Conservation (phyloP, 2,888 invertebrate species). For the Mesodorylaimus sp. region DNA sequence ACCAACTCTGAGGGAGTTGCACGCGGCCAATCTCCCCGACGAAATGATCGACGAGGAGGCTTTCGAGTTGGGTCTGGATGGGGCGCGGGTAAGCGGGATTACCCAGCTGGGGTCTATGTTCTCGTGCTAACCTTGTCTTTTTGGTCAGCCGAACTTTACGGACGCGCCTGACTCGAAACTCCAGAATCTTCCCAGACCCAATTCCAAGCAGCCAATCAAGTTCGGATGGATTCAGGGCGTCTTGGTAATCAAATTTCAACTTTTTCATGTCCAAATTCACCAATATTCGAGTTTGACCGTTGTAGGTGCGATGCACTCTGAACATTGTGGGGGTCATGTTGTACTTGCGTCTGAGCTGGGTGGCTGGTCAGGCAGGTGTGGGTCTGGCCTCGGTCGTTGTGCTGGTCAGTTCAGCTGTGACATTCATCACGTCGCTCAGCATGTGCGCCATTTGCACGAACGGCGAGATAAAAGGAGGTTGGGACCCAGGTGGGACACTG, state of each 20-base stretch:
- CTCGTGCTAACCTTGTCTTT: too few species aligned
- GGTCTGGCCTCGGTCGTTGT: slow-evolving; percentile 12
- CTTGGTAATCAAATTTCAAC: slow-evolving; percentile 37
- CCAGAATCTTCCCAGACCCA: too few species aligned
- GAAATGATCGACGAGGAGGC: too few species aligned
- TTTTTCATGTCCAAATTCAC: too few species aligned
- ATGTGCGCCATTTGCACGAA: slow-evolving; percentile 98
- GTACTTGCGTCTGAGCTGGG: slow-evolving; percentile 89
- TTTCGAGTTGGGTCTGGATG: too few species aligned
- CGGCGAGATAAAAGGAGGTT: slow-evolving; percentile 92
- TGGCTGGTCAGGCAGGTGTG: slow-evolving; percentile 71
- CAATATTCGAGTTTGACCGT: too few species aligned
- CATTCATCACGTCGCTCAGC: slow-evolving; percentile 75
- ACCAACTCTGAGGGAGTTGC: slow-evolving; percentile 34
- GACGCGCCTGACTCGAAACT: too few species aligned
- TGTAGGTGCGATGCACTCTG: slow-evolving; percentile 54
- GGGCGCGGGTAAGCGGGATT: too few species aligned
- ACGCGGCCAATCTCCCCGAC: slow-evolving; percentile 26
- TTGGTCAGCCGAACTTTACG: too few species aligned
- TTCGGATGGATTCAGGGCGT: slow-evolving; percentile 97
- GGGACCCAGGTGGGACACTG: too few species aligned
- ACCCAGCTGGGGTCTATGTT: too few species aligned
- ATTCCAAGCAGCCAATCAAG: too few species aligned
- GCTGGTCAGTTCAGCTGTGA: slow-evolving; percentile 30
- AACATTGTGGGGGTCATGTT: slow-evolving; percentile 99